Evolutionary conservation across 2,113 vertebrate genomes (phyloP).

Genomic region (Cercopithecus mona): DNA sequence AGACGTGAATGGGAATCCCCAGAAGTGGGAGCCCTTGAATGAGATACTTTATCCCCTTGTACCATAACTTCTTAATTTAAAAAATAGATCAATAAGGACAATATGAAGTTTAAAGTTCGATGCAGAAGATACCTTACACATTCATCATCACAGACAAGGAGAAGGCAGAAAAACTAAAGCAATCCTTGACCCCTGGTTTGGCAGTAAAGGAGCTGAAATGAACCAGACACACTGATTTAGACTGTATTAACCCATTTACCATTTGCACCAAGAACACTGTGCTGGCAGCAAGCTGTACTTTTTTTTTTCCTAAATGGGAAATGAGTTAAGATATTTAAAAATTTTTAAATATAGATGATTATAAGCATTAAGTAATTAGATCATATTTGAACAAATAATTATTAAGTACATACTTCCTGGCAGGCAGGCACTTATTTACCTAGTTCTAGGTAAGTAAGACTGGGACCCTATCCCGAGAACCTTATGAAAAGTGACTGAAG

Average conservation of each 20-base stretch:
- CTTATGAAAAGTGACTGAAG: background rate
- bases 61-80: conserved; percentile 7
- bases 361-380: background rate
- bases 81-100: background rate
- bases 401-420: background rate
- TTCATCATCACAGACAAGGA: no score
- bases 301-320: no score
- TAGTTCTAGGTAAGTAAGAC: background rate
- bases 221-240: no score
- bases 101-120: no score
- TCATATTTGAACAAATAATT: background rate
- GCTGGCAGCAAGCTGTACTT: no score
- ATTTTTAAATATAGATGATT: background rate
- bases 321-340: no score
- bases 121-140: no score
- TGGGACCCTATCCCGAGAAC: background rate
- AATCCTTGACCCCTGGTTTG: no score
- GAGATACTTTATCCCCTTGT: background rate
- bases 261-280: no score
- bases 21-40: background rate
- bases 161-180: no score
- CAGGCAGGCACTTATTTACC: background rate
- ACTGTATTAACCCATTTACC: no score
- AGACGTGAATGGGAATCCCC: background rate
- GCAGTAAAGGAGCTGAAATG: no score